Conservation (phyloP, 2,888 invertebrate genomes). For the Carpatolechia fugitivella region DNA sequence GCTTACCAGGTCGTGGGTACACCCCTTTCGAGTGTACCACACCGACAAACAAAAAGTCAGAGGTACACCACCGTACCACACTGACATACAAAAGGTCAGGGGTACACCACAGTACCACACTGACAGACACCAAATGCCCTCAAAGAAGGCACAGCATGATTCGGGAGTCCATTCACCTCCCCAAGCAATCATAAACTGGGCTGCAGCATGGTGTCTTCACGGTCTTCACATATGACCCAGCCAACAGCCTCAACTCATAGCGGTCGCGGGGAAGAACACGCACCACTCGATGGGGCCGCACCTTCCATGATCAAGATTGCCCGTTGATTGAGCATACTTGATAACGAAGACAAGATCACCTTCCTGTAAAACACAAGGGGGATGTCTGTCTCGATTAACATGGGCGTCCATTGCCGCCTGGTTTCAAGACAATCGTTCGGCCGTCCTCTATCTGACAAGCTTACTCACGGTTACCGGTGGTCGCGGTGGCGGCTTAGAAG, state of each 20-base stretch:
- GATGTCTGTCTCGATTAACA: neutral
- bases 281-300: constrained; percentile 15
- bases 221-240: neutral
- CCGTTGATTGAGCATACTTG: constrained; percentile 11
- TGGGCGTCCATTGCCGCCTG: neutral
- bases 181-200: neutral
- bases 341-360: constrained; percentile 10
- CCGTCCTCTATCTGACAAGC: neutral
- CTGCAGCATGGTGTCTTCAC: neutral
- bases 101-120: neutral
- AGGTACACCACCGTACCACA: too few relatives aligned
- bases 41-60: too few relatives aligned
- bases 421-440: neutral
- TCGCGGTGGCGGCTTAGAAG: too few relatives aligned
- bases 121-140: neutral
- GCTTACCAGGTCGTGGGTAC: too few relatives aligned
- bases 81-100: neutral
- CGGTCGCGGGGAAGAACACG: constrained; percentile 8
- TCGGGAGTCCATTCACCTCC: neutral
- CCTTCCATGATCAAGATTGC: constrained; percentile 16
- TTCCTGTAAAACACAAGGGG: neutral
- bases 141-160: neutral
- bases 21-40: too few relatives aligned
- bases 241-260: constrained; percentile 12
- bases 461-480: too few relatives aligned